phyloP scores from a whole-genome alignment of 2,113 vertebrate genomes.

The Trematomus loennbergii region DNA sequence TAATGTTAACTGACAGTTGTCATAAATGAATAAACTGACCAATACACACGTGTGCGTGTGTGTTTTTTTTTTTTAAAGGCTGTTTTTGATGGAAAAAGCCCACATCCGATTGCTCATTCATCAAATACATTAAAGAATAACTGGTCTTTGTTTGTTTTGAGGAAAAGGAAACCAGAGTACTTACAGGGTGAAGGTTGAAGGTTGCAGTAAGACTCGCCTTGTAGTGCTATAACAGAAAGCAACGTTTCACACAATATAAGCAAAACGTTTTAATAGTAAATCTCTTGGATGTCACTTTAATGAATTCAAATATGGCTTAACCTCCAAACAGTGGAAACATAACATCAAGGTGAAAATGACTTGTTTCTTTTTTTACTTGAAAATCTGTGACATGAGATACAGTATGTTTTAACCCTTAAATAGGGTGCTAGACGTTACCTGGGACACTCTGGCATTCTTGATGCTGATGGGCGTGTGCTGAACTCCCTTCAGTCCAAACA shows the following conservation, averaged over 20 bases:
- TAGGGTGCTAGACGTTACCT: constrained; percentile 82
- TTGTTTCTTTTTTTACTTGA: background rate
- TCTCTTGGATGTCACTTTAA: background rate
- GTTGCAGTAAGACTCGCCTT: constrained; percentile 98
- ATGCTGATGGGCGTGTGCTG: constrained; percentile 99
- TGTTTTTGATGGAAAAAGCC: background rate
- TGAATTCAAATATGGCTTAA: background rate
- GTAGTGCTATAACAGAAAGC: constrained; percentile 88
- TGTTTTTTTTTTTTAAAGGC: background rate
- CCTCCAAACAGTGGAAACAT: background rate
- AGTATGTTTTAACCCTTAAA: background rate
- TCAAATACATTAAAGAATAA: background rate
- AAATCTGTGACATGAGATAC: background rate
- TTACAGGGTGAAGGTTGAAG: constrained; percentile 97
- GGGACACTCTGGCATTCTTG: constrained; percentile 97
- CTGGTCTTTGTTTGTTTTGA: background rate
- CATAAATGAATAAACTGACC: background rate
- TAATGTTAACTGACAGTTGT: too few species aligned
- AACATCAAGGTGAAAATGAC: background rate
- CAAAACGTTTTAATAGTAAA: background rate
- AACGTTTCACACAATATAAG: background rate
- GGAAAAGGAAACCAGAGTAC: constrained; percentile 50
- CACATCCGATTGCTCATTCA: background rate
- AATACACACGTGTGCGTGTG: too few species aligned
- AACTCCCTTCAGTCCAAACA: constrained; percentile 96